Evolutionary conservation across 2,888 invertebrate species (phyloP), one percentile per base, ranked within the genome.

Genomic region (Nomada goodeniana): DNA sequence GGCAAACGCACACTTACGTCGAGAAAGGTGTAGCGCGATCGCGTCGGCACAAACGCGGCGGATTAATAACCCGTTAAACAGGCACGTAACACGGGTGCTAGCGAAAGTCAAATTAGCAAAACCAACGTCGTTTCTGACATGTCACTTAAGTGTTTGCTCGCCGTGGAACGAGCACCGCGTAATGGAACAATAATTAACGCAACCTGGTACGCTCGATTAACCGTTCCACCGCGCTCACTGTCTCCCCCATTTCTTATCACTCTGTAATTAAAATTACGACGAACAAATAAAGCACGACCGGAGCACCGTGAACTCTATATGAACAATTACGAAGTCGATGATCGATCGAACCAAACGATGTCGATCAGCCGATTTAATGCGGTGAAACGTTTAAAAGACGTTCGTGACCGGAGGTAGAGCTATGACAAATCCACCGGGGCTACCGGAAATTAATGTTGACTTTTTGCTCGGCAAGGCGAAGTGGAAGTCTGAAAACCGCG

Each of bases 281-380:
- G 0, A 15, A 47, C 10, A 47, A 47, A 15, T 15, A 47, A 47
- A 3, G 47, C 47, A 47, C 29, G 5, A 29, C 29, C 5, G 13
- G 47, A 47, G 11, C 47, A 15, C 47, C 13, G 11, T 47, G 47
- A 47, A 47, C 15, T 47, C 42, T 18, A 44, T 68, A 73, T 78
- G 64, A 72, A 86, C 85, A 85, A 88, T 89, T 86, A 81, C 85
- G 74, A 83, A 88, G 75, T 76, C 81, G 61, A 86, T 84, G 75
- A 79, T 65, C 74, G 78, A 78, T 87, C 86, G 87, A 86, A 79
- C 77, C 79, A 73, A 73, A 44, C 59, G 69, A 88, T 83, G 81
- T 80, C 63, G 23, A 11, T 60, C 52, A 59, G 55, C 61, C 42
- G 59, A n/a, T 64, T 64, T 64, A 55, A 23, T 50, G 60, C 47